Percentiles rank a stretch among this genome's conserved stretches.
These are phyloP conservation scores for Dasysyrphus albostriatus DNA, from an alignment of 2,888 invertebrate species.

Conservation along the genomic window DNA sequence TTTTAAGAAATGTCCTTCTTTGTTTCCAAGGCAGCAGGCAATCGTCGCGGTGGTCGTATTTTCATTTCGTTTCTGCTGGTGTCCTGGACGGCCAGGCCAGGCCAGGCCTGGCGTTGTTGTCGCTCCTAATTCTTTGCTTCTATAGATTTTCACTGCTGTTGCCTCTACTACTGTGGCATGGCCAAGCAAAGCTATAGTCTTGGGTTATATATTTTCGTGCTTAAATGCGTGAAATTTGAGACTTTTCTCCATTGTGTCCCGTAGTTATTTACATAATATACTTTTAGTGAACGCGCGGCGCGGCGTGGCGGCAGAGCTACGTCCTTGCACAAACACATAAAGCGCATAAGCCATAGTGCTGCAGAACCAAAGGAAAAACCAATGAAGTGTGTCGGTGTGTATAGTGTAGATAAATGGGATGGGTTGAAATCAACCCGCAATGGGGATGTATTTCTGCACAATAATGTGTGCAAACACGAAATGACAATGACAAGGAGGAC, in stretches of 20 bases:
- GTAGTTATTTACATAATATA: slow-evolving; percentile 75
- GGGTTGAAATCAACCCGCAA: slow-evolving; percentile 64
- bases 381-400: slow-evolving; percentile 39
- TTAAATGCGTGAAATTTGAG: slow-evolving; percentile 74
- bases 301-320: slow-evolving; percentile 25
- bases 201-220: slow-evolving; percentile 28
- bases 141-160: slow-evolving; percentile 16
- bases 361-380: slow-evolving; percentile 32
- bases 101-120: slow-evolving; percentile 41
- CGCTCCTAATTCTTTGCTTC: slow-evolving; percentile 51
- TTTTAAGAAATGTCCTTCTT: slow-evolving; percentile 64
- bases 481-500: slow-evolving; percentile 42
- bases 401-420: not conserved
- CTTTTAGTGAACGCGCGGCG: slow-evolving; percentile 69
- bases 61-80: slow-evolving; percentile 8
- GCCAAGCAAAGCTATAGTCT: slow-evolving; percentile 3
- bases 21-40: slow-evolving; percentile 43
- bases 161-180: slow-evolving; percentile 9
- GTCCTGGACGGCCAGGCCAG: slow-evolving; percentile 26
- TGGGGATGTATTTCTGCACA: slow-evolving; percentile 66
- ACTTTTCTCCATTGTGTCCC: slow-evolving; percentile 66
- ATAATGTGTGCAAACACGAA: slow-evolving; percentile 65
- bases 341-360: slow-evolving; percentile 15
- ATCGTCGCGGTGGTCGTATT: slow-evolving; percentile 23
- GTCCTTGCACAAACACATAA: slow-evolving; percentile 53